Evolutionary conservation across 2,113 vertebrate species (phyloP).

Genomic region (Aldabrachelys gigantea): DNA sequence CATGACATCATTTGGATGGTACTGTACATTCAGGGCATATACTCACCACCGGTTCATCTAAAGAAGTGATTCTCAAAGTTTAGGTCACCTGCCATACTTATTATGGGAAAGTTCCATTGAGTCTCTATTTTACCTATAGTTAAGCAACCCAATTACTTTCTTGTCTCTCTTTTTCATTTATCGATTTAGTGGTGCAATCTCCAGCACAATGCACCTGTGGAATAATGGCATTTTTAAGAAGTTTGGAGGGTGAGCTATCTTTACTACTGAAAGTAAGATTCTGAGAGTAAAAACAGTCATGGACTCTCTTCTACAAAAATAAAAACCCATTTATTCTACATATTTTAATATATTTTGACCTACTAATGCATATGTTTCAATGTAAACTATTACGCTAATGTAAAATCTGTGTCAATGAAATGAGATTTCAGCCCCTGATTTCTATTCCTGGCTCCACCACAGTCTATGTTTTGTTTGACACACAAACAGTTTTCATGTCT

Average conservation of each 20-base stretch:
- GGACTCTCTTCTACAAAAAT: neutral
- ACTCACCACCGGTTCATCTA: neutral
- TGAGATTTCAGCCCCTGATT: neutral
- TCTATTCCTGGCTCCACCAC: constrained; percentile 52
- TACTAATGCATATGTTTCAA: constrained; percentile 32
- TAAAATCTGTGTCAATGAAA: constrained; percentile 30
- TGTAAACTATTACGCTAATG: constrained; percentile 45
- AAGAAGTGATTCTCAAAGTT: neutral
- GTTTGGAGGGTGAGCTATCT: neutral
- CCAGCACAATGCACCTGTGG: neutral
- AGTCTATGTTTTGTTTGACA: constrained; percentile 64
- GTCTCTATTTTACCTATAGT: neutral
- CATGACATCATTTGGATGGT: neutral
- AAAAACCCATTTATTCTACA: neutral
- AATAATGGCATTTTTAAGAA: neutral
- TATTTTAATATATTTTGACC: constrained; percentile 15
- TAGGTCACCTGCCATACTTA: neutral
- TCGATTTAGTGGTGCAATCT: neutral
- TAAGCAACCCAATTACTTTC: neutral
- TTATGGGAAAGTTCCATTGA: neutral
- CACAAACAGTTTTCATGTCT: constrained; percentile 62
- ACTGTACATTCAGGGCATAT: fast-evolving
- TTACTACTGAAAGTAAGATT: neutral
- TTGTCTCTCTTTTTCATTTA: neutral
- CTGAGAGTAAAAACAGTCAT: neutral